Evolutionary conservation across 2,113 vertebrate genomes (phyloP), one percentile per base, ranked within the genome.

Genomic region (Illadopsis cleaveri): DNA sequence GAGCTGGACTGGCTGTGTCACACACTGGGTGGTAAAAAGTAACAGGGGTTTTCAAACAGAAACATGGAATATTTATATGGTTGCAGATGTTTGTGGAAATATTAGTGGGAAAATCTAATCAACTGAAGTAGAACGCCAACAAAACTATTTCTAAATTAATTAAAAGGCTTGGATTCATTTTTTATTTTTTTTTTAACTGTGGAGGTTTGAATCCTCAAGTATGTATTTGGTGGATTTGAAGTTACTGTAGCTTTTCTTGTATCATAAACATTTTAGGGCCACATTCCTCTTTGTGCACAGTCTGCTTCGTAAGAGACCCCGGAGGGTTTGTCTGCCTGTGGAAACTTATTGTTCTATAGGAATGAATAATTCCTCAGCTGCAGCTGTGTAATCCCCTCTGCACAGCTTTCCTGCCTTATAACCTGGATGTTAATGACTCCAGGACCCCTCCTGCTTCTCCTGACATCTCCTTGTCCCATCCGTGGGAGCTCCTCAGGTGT

Each of bases 71-170:
- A 97, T 96, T 97, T 96, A 96, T 82, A 53, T 14, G 72, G 37
- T 30, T 90, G 82, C 44, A 81, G 92, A 58, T 4, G 0, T 65
- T 75, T 44, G 88, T 96, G 92, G 83, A 95, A 92, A 96, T 95
- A 83, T 71, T 92, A 90, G 80, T 37, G 48, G 44, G 72, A 42
- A 33, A 68, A 84, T 65, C 66, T 45, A 92, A 64, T 78, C 80
- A 81, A 75, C 69, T 65, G 8, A 78, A 96, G 76, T 30, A 68
- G 90, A 94, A 68, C 0, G 8, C 80, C 50, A 75, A 53, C 68
- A 70, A 57, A 94, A 86, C 80, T 91, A 87, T 95, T 95, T 94
- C 65, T 25, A 81, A 92, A 84, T 83, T 77, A 90, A 96, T 96
- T 86, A 79, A 79, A 86, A 71, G 48, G 11, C 77, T 83, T 44